Evolutionary conservation across 2,113 vertebrate species (phyloP).

Genomic region (Vanacampus margaritifer): DNA sequence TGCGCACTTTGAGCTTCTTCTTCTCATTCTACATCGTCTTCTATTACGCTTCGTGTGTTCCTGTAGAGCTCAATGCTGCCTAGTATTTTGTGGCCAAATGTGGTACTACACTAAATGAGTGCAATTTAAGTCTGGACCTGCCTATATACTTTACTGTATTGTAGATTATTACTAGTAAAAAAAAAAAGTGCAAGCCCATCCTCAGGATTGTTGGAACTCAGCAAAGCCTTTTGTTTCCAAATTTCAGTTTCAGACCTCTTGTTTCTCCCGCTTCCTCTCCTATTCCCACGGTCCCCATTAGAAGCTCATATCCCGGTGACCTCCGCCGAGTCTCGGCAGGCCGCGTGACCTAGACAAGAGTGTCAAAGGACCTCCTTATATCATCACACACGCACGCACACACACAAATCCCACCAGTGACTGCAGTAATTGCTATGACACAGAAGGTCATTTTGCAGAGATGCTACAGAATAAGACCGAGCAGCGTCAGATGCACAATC

Average conservation of each 20-base stretch:
- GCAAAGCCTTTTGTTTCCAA: not conserved
- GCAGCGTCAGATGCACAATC: slow-evolving; percentile 51
- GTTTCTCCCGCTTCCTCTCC: slow-evolving; percentile 7
- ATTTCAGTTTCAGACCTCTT: not conserved
- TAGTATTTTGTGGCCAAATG: no score
- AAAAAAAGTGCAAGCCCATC: not conserved
- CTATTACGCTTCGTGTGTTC: no score
- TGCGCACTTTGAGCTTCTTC: no score
- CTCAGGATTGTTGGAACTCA: no score
- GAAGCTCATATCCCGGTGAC: slow-evolving; percentile 58
- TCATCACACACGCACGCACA: slow-evolving; percentile 57
- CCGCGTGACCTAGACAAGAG: slow-evolving; percentile 54
- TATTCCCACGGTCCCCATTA: slow-evolving; percentile 59
- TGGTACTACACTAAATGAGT: no score
- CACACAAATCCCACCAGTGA: slow-evolving; percentile 46
- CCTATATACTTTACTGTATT: no score
- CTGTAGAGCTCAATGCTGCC: no score
- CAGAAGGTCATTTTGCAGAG: slow-evolving; percentile 62
- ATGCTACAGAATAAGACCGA: slow-evolving; percentile 57
- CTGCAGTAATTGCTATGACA: slow-evolving; percentile 65
- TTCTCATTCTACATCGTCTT: no score
- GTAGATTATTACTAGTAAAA: not conserved
- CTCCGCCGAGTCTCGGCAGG: slow-evolving; percentile 59
- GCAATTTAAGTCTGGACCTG: no score
- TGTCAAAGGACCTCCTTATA: slow-evolving; percentile 62